Base-by-base conservation (phyloP, 2,113 vertebrate species). In the Sitta europaea region DNA sequence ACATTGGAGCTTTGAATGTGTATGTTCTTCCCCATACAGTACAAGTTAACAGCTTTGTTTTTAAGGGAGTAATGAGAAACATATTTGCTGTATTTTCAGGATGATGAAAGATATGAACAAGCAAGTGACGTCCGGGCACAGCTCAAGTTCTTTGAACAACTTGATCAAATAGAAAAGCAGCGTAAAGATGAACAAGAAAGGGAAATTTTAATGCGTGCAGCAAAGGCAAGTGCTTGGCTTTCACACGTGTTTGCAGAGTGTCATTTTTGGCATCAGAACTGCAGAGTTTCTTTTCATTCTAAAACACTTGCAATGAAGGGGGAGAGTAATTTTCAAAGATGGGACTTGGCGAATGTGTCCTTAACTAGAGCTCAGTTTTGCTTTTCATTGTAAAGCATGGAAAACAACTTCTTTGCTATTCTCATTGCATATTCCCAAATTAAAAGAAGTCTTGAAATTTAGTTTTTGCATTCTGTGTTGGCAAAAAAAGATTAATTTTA, bases 71-170 rank as follows among this genome's bases (percentile, higher is more conserved):
- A 93, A 95, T 92, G 45, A 59, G 72, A 78, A 77, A 79, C 36
- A 14, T 57, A 74, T 96, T 96, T 76, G 43, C 87, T 8, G 6
- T 65, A 79, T 94, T 87, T 86, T 51, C 96, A 99, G 99, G 99
- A 99, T 81, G 99, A 99, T n/a, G 98, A 99, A 91, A 98, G 98
- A 82, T 98, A 98, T 0, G 99, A 99, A 95, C 99, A 99, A 97
- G 98, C 97, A 63, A 99, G 98, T 53, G 99, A 99, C 11, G 99
- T 99, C 89, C 99, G 99, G 84, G 96, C 98, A 40, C 99, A 99
- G 98, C 98, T 99, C 40, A 99, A 99, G 94, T 99, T 99, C 96
- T 99, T 99, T 92, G 99, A 99, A 95, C 99, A 99, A 96, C 98
- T 99, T 43, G 99, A 99, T 97, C 99, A 99, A 94, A 98, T 99